Evolutionary conservation across 2,888 invertebrate genomes (phyloP).

Genomic region (Trissoscelio sp.): DNA sequence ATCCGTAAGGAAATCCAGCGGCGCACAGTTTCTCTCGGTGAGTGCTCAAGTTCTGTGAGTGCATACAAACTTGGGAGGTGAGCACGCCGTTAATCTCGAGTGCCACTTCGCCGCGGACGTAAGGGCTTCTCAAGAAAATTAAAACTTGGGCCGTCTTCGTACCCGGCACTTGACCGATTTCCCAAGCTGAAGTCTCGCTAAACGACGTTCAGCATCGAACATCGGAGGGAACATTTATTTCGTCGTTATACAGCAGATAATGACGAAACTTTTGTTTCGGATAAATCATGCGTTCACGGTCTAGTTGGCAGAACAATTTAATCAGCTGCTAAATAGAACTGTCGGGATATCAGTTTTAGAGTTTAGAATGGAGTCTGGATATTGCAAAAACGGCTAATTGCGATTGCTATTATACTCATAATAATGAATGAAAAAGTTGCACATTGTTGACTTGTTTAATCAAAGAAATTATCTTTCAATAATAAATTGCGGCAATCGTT

Average conservation of each 20-base stretch:
- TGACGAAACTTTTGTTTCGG: slow-evolving; percentile 40
- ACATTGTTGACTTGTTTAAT: neutral
- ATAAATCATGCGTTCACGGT: slow-evolving; percentile 32
- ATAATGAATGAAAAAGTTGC: neutral
- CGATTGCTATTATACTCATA: neutral
- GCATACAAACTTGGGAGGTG: slow-evolving; percentile 43
- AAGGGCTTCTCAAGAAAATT: slow-evolving; percentile 57
- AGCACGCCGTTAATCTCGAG: slow-evolving; percentile 63
- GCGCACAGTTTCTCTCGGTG: slow-evolving; percentile 17
- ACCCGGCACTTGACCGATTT: slow-evolving; percentile 54
- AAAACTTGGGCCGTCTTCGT: slow-evolving; percentile 39
- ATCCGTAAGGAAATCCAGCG: slow-evolving; percentile 59
- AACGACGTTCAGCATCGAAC: slow-evolving; percentile 19
- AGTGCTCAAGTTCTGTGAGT: slow-evolving; percentile 42
- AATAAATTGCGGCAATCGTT: neutral
- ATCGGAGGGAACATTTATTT: slow-evolving; percentile 3
- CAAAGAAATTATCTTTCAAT: neutral
- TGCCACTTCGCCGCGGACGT: slow-evolving; percentile 37
- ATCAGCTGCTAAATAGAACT: slow-evolving; percentile 22
- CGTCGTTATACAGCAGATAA: slow-evolving; percentile 1
- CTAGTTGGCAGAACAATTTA: slow-evolving; percentile 36
- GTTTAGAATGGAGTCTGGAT: neutral
- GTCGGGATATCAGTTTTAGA: neutral
- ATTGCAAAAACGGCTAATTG: neutral
- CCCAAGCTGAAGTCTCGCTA: slow-evolving; percentile 4